Percentiles rank a stretch among this genome's conserved stretches.
phyloP scores from a whole-genome alignment of 2,888 invertebrate species.

The Tiphia femorata region DNA sequence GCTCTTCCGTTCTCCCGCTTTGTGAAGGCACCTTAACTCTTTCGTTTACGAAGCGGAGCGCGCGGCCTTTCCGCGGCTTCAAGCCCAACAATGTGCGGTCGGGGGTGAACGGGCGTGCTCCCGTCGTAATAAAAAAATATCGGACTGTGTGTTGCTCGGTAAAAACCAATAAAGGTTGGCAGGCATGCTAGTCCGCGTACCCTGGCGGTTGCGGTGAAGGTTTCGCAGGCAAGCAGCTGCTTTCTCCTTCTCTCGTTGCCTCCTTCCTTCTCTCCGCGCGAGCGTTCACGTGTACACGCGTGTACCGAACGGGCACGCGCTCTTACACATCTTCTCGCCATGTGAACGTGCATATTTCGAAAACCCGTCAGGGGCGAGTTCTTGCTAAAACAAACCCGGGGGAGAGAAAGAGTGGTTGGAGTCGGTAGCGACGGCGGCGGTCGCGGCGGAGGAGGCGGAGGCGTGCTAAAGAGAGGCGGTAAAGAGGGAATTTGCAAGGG shows the following conservation, averaged over 20 bases:
- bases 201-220: constrained; percentile 58
- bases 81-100: constrained; percentile 47
- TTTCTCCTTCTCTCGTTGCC: too few relatives aligned
- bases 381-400: constrained; percentile 63
- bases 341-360: constrained; percentile 9
- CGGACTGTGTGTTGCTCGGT: constrained; percentile 58
- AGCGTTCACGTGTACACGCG: constrained; percentile 4
- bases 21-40: constrained; percentile 45
- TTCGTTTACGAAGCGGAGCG: too few relatives aligned
- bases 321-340: not conserved
- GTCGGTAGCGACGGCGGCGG: constrained; percentile 32
- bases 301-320: not conserved
- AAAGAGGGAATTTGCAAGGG: constrained; percentile 66
- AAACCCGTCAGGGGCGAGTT: constrained; percentile 45
- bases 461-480: constrained; percentile 59
- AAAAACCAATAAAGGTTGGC: constrained; percentile 65
- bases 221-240: constrained; percentile 44
- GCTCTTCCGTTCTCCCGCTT: too few relatives aligned
- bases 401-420: constrained; percentile 55
- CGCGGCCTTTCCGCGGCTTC: constrained; percentile 39
- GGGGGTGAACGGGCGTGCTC: constrained; percentile 42
- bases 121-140: constrained; percentile 59
- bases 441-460: constrained; percentile 41
- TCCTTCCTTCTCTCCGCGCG: too few relatives aligned
- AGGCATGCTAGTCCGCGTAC: constrained; percentile 54